Percentiles rank a stretch among this genome's conserved stretches.
phyloP scores from a whole-genome alignment of 92 coral and sea anemone species.

The Umimayanthus kanabou region DNA sequence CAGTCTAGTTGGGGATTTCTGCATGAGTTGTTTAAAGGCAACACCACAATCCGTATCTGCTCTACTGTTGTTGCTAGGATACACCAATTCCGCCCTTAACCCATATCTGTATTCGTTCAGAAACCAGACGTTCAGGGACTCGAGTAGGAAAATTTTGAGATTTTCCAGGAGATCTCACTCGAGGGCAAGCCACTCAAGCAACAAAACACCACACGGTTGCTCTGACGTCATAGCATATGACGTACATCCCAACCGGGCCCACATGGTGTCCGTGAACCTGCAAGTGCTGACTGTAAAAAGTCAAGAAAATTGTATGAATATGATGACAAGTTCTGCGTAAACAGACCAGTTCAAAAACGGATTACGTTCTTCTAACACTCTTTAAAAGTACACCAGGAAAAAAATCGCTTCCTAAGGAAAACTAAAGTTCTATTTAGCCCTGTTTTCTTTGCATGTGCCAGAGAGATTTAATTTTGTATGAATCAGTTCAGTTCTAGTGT shows the following conservation, averaged over 20 bases:
- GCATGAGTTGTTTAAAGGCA: constrained; percentile 25
- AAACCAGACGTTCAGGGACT: constrained; percentile 51
- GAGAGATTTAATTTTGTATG: no score
- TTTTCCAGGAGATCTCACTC: constrained; percentile 9
- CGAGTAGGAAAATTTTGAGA: constrained; percentile 37
- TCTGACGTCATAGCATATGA: constrained; percentile 14
- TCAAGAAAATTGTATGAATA: neutral
- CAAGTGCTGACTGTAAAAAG: neutral
- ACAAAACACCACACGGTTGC: neutral
- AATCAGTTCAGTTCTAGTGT: no score
- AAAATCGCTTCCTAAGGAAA: no score
- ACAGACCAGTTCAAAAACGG: neutral
- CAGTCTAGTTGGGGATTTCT: constrained; percentile 51
- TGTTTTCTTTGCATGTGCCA: no score
- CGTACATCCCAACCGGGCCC: neutral
- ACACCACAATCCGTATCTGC: constrained; percentile 42
- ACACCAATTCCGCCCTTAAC: constrained; percentile 62
- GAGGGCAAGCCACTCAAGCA: neutral
- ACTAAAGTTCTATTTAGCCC: no score
- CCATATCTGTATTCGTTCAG: constrained; percentile 62
- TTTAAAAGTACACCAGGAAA: no score
- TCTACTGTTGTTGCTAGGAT: constrained; percentile 53
- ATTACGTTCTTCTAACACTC: neutral
- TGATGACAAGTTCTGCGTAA: neutral
- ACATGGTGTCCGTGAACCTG: neutral